Evolutionary conservation across 2,113 vertebrate genomes (phyloP).

Genomic region (Semnornis frantzii): DNA sequence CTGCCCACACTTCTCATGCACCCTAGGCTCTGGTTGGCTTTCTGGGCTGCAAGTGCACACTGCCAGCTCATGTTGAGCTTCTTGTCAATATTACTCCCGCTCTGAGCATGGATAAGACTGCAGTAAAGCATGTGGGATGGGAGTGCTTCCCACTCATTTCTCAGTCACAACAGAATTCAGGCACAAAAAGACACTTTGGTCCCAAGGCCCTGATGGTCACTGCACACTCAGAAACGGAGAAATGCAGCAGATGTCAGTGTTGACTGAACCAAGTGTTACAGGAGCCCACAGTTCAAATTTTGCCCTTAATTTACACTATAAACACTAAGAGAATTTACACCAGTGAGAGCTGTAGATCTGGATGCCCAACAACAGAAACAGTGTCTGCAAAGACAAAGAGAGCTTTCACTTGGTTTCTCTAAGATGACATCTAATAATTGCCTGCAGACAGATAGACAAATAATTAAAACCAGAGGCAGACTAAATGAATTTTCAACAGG

Average conservation of each 20-base stretch:
- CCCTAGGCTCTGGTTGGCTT: no score
- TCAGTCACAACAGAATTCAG: background rate
- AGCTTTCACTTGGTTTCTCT: background rate
- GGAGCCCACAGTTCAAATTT: background rate
- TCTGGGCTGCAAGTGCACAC: no score
- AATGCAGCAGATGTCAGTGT: background rate
- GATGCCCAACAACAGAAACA: background rate
- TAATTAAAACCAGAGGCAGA: background rate
- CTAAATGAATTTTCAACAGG: background rate
- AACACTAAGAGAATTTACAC: background rate
- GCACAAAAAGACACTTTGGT: background rate
- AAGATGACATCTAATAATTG: background rate
- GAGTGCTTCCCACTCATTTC: background rate
- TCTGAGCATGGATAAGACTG: background rate
- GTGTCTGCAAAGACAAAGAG: background rate
- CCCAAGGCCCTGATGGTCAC: background rate
- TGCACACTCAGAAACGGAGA: background rate
- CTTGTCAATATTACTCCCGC: background rate
- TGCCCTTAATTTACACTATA: background rate
- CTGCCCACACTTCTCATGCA: no score
- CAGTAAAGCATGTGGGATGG: background rate
- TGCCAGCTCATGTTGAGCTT: no score
- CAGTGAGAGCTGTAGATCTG: background rate
- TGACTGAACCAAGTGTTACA: background rate
- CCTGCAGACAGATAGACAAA: constrained; percentile 10